phyloP scores from a whole-genome alignment of 1,140 invertebrate species.

The Brachionus sp. region DNA sequence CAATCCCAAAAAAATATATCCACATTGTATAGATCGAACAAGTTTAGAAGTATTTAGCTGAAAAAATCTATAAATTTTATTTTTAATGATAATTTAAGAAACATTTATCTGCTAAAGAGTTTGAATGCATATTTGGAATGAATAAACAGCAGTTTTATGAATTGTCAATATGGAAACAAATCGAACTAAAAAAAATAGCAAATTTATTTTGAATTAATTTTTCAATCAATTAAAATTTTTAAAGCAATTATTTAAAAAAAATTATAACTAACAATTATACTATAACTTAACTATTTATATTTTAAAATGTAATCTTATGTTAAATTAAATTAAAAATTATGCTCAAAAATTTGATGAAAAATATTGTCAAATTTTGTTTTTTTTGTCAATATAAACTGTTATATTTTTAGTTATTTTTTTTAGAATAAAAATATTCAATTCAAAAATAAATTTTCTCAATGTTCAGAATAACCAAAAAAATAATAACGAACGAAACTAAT shows the following conservation, averaged over 20 bases:
- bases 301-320: not conserved
- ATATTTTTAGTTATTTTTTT: slow-evolving; percentile 1
- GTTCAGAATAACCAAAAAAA: slow-evolving; percentile 13
- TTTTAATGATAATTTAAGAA: slow-evolving; percentile 60
- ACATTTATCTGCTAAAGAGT: slow-evolving; percentile 76
- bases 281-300: slow-evolving; percentile 13
- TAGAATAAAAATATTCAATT: not conserved
- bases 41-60: not conserved
- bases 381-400: not conserved
- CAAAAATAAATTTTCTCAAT: not conserved
- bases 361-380: not conserved
- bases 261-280: not conserved
- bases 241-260: not conserved
- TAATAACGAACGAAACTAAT: not conserved
- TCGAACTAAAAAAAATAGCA: slow-evolving; percentile 73
- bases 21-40: not conserved
- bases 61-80: not conserved
- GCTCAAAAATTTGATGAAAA: not conserved
- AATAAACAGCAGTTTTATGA: slow-evolving; percentile 70
- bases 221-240: not conserved
- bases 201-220: not conserved
- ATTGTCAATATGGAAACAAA: slow-evolving; percentile 76
- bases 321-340: slow-evolving; percentile 7
- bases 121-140: slow-evolving; percentile 74
- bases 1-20: not conserved